Evolutionary conservation across 2,888 invertebrate species (phyloP).

Genomic region (Archips xylosteana): DNA sequence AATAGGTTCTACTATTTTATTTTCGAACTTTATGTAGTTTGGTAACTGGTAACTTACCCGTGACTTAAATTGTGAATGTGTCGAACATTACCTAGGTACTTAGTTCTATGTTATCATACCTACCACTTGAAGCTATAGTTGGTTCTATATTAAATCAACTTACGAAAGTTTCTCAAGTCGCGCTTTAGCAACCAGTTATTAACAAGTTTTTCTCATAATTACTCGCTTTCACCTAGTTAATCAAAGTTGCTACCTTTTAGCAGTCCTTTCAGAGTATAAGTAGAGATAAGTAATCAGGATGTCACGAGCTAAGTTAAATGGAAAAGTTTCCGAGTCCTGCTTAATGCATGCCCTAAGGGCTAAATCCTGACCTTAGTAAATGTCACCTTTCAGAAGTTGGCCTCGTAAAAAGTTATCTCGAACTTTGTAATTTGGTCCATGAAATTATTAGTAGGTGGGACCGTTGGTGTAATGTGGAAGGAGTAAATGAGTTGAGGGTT

Average conservation of each 20-base stretch:
- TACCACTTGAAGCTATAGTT: neutral
- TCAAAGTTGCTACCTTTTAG: conserved; percentile 27
- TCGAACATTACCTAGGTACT: too few relatives aligned
- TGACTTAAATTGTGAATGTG: too few relatives aligned
- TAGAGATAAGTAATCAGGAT: conserved; percentile 68
- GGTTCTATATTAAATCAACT: neutral
- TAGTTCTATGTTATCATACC: too few relatives aligned
- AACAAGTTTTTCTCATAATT: conserved; percentile 28
- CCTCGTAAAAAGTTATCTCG: conserved; percentile 49
- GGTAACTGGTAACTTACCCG: too few relatives aligned
- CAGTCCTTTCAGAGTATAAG: conserved; percentile 37
- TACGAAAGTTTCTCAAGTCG: neutral
- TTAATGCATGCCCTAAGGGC: conserved; percentile 69
- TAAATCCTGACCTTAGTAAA: conserved; percentile 61
- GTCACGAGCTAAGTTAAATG: conserved; percentile 76
- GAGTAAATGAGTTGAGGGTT: neutral
- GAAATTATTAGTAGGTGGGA: conserved; percentile 35
- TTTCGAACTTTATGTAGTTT: too few relatives aligned
- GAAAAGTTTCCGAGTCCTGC: conserved; percentile 71
- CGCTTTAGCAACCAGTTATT: neutral
- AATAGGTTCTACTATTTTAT: too few relatives aligned
- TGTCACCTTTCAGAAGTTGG: conserved; percentile 58
- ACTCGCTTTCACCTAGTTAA: conserved; percentile 22
- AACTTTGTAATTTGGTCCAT: conserved; percentile 35
- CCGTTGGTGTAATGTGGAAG: conserved; percentile 5